Evolutionary conservation across 2,888 invertebrate species (phyloP).

Genomic region (Lucinisca nassula): DNA sequence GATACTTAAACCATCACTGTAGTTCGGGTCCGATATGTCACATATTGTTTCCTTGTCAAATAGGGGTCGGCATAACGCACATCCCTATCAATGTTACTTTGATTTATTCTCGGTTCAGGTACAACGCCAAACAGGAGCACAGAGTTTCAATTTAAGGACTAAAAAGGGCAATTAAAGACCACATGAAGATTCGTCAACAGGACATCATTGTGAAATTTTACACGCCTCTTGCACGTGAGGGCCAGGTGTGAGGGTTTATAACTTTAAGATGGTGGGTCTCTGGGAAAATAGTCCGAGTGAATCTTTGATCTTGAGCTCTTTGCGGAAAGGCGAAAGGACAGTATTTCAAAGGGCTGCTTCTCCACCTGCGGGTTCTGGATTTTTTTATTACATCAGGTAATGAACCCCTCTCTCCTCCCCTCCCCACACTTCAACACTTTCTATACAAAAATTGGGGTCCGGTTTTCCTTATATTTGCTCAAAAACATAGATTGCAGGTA

Average conservation of each 20-base stretch:
- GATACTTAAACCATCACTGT: conserved; percentile 3
- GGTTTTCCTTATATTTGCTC: no score
- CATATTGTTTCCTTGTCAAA: background rate
- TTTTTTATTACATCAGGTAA: no score
- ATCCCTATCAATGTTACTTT: background rate
- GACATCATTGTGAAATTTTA: conserved; percentile 2
- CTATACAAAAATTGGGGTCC: no score
- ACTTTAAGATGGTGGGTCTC: no score
- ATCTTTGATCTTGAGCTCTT: no score
- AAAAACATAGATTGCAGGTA: no score
- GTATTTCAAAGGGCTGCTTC: no score
- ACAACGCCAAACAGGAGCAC: background rate
- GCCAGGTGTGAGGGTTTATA: background rate
- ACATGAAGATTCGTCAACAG: background rate
- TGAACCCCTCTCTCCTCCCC: no score
- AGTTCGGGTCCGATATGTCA: background rate
- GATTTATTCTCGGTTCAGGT: background rate
- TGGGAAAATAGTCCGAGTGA: no score
- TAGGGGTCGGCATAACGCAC: conserved; percentile 13
- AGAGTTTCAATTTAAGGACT: conserved; percentile 9
- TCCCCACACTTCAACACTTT: no score
- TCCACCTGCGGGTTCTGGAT: no score
- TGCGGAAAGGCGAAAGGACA: no score
- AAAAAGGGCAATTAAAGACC: conserved; percentile 4
- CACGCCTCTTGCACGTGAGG: background rate